A percentile compares a stretch with the other conserved stretches of the same genome.
Conservation (phyloP, 2,888 invertebrate genomes). For the Sesamia inferens region DNA sequence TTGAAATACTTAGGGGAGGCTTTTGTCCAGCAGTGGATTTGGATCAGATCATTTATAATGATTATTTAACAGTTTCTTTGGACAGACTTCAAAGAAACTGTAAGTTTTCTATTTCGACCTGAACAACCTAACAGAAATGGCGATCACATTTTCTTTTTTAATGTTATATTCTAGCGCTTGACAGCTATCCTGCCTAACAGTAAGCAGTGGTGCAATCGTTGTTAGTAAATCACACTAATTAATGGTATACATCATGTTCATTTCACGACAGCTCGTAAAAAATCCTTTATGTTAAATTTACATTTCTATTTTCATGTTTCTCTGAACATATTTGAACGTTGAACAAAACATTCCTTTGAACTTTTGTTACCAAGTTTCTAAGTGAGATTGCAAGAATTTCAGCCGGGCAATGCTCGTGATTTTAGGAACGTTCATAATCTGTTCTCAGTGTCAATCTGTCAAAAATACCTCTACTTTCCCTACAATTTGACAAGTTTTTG, state of each 20-base stretch:
- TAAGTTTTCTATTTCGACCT: not conserved
- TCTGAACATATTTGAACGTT: not conserved
- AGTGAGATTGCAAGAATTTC: not conserved
- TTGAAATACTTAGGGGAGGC: too few species aligned
- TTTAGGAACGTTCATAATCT: too few species aligned
- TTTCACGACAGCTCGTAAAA: slow-evolving; percentile 1
- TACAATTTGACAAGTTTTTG: too few species aligned
- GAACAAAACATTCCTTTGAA: not conserved
- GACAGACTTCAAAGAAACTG: too few species aligned
- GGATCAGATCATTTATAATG: not conserved
- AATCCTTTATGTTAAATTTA: not conserved
- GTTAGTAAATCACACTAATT: too few species aligned
- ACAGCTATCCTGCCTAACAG: too few species aligned
- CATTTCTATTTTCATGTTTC: not conserved
- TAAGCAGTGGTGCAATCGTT: too few species aligned
- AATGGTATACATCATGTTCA: not conserved
- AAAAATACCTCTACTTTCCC: too few species aligned
- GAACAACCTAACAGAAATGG: not conserved
- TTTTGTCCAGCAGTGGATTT: not conserved
- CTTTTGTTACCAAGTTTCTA: not conserved
- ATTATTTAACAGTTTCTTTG: not conserved
- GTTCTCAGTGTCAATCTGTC: too few species aligned
- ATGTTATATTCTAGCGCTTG: too few species aligned
- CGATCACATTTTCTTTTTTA: not conserved
- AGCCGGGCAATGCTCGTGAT: too few species aligned